These are phyloP conservation scores for Drosophila nr. medialis DNA, from an alignment of 2,888 invertebrate species.

Conservation along the genomic window DNA sequence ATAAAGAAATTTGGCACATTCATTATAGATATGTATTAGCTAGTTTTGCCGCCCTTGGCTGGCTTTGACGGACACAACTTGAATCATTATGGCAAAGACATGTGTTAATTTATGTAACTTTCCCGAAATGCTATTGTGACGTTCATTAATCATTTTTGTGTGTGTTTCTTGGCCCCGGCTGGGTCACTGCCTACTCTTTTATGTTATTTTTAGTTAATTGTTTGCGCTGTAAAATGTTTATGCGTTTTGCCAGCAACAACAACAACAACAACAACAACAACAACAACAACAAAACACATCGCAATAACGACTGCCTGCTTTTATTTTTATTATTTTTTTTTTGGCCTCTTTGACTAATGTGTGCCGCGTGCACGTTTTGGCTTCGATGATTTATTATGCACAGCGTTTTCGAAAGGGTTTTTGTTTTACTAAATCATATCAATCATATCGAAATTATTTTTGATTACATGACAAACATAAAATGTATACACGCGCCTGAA, in stretches of 20 bases:
- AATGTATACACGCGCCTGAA: neutral
- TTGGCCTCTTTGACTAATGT: slow-evolving; percentile 76
- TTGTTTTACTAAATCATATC: slow-evolving; percentile 62
- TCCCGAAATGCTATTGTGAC: slow-evolving; percentile 68
- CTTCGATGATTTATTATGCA: slow-evolving; percentile 69
- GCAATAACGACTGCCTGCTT: slow-evolving; percentile 51
- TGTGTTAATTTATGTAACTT: slow-evolving; percentile 82
- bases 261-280: slow-evolving; percentile 11
- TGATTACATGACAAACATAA: slow-evolving; percentile 60
- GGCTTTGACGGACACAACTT: slow-evolving; percentile 29
- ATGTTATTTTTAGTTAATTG: slow-evolving; percentile 81
- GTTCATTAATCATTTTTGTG: slow-evolving; percentile 75
- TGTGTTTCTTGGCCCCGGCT: slow-evolving; percentile 33
- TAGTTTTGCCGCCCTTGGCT: slow-evolving; percentile 34
- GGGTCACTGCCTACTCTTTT: slow-evolving; percentile 70
- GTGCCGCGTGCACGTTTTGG: slow-evolving; percentile 72
- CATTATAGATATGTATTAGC: slow-evolving; percentile 39
- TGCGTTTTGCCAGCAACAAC: slow-evolving; percentile 66
- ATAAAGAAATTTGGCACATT: slow-evolving; percentile 17
- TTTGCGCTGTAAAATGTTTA: slow-evolving; percentile 79
- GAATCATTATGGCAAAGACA: slow-evolving; percentile 74
- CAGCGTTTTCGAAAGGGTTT: slow-evolving; percentile 62
- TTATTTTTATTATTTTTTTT: slow-evolving; percentile 9
- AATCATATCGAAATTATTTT: slow-evolving; percentile 76
- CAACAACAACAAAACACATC: slow-evolving; percentile 27